phyloP scores from a whole-genome alignment of 2,888 invertebrate genomes.

The Yponomeuta cagnagella region DNA sequence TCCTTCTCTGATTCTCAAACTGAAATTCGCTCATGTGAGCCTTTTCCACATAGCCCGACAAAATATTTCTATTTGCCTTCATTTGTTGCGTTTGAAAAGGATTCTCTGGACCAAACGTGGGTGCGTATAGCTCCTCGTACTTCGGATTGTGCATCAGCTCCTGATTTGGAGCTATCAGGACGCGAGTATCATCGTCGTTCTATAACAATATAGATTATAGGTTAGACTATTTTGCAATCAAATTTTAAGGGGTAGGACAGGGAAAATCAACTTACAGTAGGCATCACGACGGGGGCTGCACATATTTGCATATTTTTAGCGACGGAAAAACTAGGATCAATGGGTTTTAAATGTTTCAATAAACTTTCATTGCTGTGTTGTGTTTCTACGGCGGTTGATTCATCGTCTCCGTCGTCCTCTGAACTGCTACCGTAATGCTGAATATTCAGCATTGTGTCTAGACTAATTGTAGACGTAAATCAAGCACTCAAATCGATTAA shows the following conservation, averaged over 20 bases:
- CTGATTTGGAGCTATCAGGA: slow-evolving; percentile 86
- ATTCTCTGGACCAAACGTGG: slow-evolving; percentile 93
- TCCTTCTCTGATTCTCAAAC: slow-evolving; percentile 96
- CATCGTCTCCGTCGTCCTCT: slow-evolving; percentile 78
- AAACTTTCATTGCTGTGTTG: slow-evolving; percentile 56
- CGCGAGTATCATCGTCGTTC: slow-evolving; percentile 82
- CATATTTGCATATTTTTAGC: slow-evolving; percentile 82
- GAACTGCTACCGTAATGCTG: slow-evolving; percentile 85
- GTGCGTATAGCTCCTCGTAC: slow-evolving; percentile 95
- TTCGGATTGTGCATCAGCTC: slow-evolving; percentile 94
- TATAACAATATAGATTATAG: slow-evolving; percentile 41
- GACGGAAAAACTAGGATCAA: slow-evolving; percentile 75
- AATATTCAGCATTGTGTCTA: slow-evolving; percentile 79
- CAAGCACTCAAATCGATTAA: background rate
- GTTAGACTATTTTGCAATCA: slow-evolving; percentile 14
- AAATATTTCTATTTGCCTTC: slow-evolving; percentile 89
- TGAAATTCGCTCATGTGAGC: slow-evolving; percentile 98
- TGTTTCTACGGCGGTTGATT: slow-evolving; percentile 40
- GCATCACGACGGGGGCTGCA: slow-evolving; percentile 89
- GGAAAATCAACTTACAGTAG: slow-evolving; percentile 75
- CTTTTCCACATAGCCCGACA: slow-evolving; percentile 95
- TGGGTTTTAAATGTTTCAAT: slow-evolving; percentile 72
- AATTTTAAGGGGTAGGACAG: background rate
- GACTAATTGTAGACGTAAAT: background rate
- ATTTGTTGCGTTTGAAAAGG: slow-evolving; percentile 95